These are phyloP conservation scores for Conops quadrifasciatus DNA, from an alignment of 2,888 invertebrate species.

Conservation along the genomic window DNA sequence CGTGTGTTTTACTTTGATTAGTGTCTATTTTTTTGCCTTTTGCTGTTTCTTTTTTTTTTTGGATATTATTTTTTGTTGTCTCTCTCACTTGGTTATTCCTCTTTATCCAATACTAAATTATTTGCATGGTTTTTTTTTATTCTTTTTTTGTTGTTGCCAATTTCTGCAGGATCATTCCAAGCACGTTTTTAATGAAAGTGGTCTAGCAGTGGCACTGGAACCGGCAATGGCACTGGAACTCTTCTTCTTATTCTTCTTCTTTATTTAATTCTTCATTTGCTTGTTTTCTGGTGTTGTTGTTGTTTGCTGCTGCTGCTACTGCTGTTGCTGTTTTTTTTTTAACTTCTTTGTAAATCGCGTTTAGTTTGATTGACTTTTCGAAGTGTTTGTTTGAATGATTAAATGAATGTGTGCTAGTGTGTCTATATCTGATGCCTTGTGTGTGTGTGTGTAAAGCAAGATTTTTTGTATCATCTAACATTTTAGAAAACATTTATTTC, in stretches of 20 bases:
- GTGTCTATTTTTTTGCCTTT: neutral
- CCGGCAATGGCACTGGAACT: neutral
- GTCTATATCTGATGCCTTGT: neutral
- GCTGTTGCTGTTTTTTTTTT: neutral
- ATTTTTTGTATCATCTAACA: neutral
- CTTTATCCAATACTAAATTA: neutral
- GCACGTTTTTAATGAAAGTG: constrained; percentile 45
- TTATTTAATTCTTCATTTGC: neutral
- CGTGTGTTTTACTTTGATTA: neutral
- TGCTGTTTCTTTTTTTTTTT: neutral
- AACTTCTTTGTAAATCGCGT: neutral
- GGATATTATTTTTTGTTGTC: neutral
- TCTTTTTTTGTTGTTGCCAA: neutral
- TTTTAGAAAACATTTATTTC: neutral
- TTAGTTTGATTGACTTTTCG: neutral
- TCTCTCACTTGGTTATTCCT: neutral
- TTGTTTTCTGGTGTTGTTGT: no score
- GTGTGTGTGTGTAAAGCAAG: constrained; percentile 1
- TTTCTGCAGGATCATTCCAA: constrained; percentile 37
- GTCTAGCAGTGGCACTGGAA: constrained; percentile 21
- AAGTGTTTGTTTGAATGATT: neutral
- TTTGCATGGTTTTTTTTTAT: constrained; percentile 2
- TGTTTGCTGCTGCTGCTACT: neutral
- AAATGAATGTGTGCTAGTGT: neutral
- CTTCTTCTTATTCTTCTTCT: neutral